Percentiles rank a stretch among this genome's conserved stretches.
Conservation (phyloP, 2,113 vertebrate species). For the Vulpes ferrilata region DNA sequence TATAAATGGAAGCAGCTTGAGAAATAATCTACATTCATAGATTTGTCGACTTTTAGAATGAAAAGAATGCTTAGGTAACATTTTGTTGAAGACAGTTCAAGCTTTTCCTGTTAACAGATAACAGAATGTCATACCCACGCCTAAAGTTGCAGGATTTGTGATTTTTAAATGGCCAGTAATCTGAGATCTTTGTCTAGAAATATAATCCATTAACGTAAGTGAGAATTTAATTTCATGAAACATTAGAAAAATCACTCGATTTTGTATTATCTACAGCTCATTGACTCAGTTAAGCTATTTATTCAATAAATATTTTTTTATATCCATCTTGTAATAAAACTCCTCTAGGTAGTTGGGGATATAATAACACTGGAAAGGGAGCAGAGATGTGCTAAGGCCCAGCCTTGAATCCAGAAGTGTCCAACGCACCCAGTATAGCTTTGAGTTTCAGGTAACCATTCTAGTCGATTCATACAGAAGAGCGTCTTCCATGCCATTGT, state of each 20-base stretch:
- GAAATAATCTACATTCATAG: background rate
- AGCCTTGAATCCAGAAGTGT: background rate
- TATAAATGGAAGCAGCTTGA: background rate
- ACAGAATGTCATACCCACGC: background rate
- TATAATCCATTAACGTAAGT: background rate
- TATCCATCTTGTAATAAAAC: background rate
- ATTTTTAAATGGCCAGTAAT: background rate
- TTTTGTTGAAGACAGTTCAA: conserved; percentile 19
- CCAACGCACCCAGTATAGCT: background rate
- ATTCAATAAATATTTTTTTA: conserved; percentile 45
- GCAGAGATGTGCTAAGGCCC: background rate
- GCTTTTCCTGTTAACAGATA: background rate
- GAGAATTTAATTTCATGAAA: conserved; percentile 21
- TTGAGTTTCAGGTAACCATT: background rate
- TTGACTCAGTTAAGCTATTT: background rate
- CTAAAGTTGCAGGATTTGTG: background rate
- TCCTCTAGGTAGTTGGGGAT: background rate
- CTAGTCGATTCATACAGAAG: background rate
- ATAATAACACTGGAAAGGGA: background rate
- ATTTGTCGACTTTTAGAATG: background rate
- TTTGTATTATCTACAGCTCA: background rate
- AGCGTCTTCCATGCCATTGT: background rate
- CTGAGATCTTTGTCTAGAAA: conserved; percentile 47
- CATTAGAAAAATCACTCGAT: conserved; percentile 1
- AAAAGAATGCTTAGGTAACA: conserved; percentile 21